Evolutionary conservation across 1,140 invertebrate species (phyloP).

Genomic region (Gryllus bimaculatus): DNA sequence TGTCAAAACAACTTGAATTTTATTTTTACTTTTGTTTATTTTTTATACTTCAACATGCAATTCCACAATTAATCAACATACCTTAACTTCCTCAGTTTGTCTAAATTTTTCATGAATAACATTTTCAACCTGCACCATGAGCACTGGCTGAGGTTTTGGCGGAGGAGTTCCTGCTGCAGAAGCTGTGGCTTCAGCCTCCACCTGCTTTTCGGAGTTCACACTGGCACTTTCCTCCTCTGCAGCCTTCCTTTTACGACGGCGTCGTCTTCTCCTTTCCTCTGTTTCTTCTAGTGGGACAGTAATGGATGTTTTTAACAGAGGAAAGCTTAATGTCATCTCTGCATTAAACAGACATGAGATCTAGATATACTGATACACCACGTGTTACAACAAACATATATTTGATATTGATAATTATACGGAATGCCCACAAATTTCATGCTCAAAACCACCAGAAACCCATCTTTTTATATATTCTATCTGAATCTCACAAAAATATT

Average conservation of each 20-base stretch:
- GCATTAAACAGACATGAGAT: constrained; percentile 14
- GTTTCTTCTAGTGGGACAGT: constrained; percentile 38
- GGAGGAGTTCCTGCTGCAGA: constrained; percentile 27
- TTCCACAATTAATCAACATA: constrained; percentile 27
- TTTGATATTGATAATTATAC: too few species aligned
- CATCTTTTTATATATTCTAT: too few species aligned
- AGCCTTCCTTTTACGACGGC: constrained; percentile 33
- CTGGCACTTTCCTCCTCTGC: neutral
- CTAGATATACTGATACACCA: neutral
- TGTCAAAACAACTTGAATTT: neutral
- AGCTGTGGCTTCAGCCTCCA: constrained; percentile 8
- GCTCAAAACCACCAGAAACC: too few species aligned
- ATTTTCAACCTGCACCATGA: constrained; percentile 96
- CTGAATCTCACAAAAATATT: too few species aligned
- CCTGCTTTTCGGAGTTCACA: neutral
- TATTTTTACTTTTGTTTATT: neutral
- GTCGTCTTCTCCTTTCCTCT: constrained; percentile 42
- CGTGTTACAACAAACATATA: too few species aligned
- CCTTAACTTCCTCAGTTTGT: constrained; percentile 91
- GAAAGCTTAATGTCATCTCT: constrained; percentile 22
- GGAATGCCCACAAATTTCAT: too few species aligned
- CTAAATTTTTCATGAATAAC: constrained; percentile 80
- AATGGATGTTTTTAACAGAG: constrained; percentile 25
- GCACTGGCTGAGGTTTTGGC: constrained; percentile 41
- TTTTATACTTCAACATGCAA: neutral